These are phyloP conservation scores for Charina bottae DNA, from an alignment of 2,113 vertebrate genomes.

Conservation along the genomic window DNA sequence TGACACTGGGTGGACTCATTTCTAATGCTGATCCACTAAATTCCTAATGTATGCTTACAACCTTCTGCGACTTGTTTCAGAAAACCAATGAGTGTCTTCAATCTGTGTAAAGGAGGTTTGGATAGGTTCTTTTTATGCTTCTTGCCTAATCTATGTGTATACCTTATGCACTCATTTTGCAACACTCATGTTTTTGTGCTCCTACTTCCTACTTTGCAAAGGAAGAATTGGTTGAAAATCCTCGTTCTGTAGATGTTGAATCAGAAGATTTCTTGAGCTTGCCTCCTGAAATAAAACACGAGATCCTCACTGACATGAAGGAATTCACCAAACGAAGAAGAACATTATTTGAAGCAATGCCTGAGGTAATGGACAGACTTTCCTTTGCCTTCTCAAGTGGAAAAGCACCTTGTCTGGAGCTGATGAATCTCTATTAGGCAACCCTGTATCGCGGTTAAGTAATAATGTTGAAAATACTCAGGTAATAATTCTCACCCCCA, in stretches of 20 bases:
- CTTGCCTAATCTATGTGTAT: not conserved
- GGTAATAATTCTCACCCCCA: not conserved
- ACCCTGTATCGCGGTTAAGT: not conserved
- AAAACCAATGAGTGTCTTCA: not conserved
- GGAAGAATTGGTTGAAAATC: conserved; percentile 82
- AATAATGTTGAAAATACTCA: not conserved
- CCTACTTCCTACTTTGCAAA: conserved; percentile 47
- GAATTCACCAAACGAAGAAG: conserved; percentile 91
- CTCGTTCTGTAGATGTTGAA: conserved; percentile 89
- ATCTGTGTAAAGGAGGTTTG: not conserved
- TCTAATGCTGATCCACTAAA: not conserved
- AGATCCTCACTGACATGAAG: conserved; percentile 95
- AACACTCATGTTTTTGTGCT: not conserved
- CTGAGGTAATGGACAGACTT: conserved; percentile 80
- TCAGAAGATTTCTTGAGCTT: conserved; percentile 89
- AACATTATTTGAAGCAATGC: conserved; percentile 89
- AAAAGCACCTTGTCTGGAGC: not conserved
- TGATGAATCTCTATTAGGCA: conserved; percentile 16
- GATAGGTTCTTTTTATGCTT: not conserved
- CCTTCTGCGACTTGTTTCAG: not conserved
- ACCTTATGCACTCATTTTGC: not conserved
- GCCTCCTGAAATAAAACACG: conserved; percentile 91
- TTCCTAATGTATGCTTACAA: not conserved
- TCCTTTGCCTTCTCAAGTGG: not conserved
- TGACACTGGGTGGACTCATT: not conserved